Percentiles rank a stretch among this genome's conserved stretches.
Evolutionary conservation across 2,888 invertebrate species (phyloP).

Genomic region (Pegoplata infirma): DNA sequence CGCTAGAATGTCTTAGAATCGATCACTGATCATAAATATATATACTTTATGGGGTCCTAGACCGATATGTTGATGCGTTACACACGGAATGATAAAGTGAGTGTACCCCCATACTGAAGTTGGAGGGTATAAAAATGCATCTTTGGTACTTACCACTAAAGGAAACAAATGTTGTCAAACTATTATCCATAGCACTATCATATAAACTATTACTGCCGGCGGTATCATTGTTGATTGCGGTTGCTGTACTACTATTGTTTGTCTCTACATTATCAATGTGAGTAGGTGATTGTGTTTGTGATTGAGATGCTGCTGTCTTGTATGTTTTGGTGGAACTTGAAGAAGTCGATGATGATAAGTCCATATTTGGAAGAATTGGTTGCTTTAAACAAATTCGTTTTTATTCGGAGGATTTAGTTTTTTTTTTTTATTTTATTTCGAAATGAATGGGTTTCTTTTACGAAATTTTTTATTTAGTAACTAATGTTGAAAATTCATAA

Average conservation of each 20-base stretch:
- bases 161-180: slow-evolving; percentile 69
- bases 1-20: no score
- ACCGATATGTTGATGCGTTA: no score
- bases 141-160: slow-evolving; percentile 72
- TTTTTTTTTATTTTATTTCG: slow-evolving; percentile 23
- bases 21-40: no score
- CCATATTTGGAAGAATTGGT: slow-evolving; percentile 65
- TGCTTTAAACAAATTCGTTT: slow-evolving; percentile 63
- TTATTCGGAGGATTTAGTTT: slow-evolving; percentile 54
- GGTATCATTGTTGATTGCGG: slow-evolving; percentile 46
- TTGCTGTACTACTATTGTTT: slow-evolving; percentile 32
- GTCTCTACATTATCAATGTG: slow-evolving; percentile 3
- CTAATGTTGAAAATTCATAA: slow-evolving; percentile 31
- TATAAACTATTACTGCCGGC: slow-evolving; percentile 70
- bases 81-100: no score
- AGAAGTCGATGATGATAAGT: slow-evolving; percentile 61
- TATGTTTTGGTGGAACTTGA: slow-evolving; percentile 63
- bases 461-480: slow-evolving; percentile 10
- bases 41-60: no score
- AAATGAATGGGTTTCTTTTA: slow-evolving; percentile 16
- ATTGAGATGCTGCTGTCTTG: slow-evolving; percentile 46
- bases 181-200: slow-evolving; percentile 74
- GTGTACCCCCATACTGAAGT: no score
- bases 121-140: no score
- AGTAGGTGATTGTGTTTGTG: slow-evolving; percentile 1